A percentile compares a stretch with the other conserved stretches of the same genome.
These are phyloP conservation scores for Lepidotrigona ventralis DNA, from an alignment of 1,140 invertebrate genomes.

Conservation along the genomic window DNA sequence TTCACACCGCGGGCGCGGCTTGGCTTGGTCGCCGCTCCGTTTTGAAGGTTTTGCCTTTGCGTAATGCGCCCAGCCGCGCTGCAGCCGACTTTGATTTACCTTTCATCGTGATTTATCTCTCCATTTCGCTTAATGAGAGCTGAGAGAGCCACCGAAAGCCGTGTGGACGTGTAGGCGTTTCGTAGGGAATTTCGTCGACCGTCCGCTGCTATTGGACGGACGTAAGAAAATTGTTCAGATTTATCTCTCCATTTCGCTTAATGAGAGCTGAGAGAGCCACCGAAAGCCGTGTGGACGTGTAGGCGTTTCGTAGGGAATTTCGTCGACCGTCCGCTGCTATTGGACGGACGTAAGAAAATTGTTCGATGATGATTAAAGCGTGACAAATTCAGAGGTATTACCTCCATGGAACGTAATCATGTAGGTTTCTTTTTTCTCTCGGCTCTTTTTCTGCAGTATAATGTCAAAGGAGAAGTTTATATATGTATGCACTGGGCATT, in stretches of 20 bases:
- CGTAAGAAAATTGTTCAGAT: conserved; percentile 21
- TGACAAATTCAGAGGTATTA: neutral
- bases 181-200: conserved; percentile 8
- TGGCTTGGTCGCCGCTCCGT: neutral
- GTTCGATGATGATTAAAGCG: neutral
- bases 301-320: conserved; percentile 27
- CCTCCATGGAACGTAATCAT: no score
- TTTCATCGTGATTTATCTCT: conserved; percentile 28
- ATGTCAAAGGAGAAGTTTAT: no score
- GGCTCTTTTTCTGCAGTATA: no score
- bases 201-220: neutral
- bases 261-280: conserved; percentile 17
- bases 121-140: conserved; percentile 30
- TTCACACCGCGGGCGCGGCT: neutral
- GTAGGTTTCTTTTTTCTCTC: no score
- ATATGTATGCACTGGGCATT: no score
- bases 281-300: neutral
- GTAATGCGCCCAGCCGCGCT: neutral
- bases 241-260: conserved; percentile 26
- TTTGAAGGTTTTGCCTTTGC: conserved; percentile 31
- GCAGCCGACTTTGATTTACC: conserved; percentile 14
- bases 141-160: neutral
- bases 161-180: conserved; percentile 8
- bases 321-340: neutral
- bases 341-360: conserved; percentile 16